Base-by-base conservation (phyloP, 2,888 invertebrate genomes). In the Nomada fabriciana region DNA sequence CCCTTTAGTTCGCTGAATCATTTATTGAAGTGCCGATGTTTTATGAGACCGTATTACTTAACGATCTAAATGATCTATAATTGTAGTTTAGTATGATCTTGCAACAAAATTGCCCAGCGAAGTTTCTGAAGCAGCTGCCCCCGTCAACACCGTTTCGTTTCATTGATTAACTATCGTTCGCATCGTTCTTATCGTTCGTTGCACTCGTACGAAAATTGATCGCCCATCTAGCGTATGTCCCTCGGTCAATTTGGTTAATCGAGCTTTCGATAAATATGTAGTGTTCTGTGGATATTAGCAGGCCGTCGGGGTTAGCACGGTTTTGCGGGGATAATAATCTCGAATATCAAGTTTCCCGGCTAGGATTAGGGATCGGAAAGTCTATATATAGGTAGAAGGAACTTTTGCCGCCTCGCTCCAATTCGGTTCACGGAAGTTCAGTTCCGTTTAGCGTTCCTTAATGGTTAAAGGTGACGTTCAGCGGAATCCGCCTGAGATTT, bases 271-370 rank as follows among this genome's bases (percentile, higher is more conserved):
- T n/a, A 53, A 11, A 4, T 53, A n/a, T n/a, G n/a, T n/a, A n/a
- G n/a, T 13, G 36, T 23, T 43, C n/a, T 15, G 36, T 2, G 53
- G 9, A 29, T 10, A 23, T 20, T 3, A 36, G 63, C 20, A 25
- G 13, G 4, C 25, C 29, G 29, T 29, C 13, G 10, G 18, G 50
- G 7, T 47, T 60, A 36, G 36, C 3, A 29, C 13, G 20, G 20
- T 47, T n/a, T 57, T 13, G 18, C 25, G 18, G 42, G 36, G 50
- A 76, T 80, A 67, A 76, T 68, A 59, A 70, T 80, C 29, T 55
- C 18, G 84, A 82, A 65, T 79, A 79, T 85, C 76, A 57, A 79
- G 68, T 82, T 81, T 84, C 75, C 25, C 42, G 23, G 43, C 18
- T 61, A 55, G 50, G 50, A 64, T 71, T 23, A 43, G 68, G 59